A percentile compares a stretch with the other conserved stretches of the same genome.
Evolutionary conservation across 1,140 invertebrate species (phyloP).

Genomic region (Phymastichus coffea): DNA sequence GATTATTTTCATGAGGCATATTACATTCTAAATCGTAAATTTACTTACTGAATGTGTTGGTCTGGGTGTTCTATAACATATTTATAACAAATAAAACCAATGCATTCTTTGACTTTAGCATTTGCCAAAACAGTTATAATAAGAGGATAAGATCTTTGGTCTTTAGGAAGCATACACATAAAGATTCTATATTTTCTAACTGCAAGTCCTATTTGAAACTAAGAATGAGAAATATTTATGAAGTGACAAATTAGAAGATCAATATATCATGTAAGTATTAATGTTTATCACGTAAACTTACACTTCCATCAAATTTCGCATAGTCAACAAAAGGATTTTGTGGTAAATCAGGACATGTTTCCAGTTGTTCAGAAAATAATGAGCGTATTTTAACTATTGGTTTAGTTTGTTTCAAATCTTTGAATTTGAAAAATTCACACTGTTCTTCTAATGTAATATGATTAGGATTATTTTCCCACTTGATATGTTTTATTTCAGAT

Average conservation of each 20-base stretch:
- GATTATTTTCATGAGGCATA: constrained; percentile 4
- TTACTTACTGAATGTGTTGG: constrained; percentile 44
- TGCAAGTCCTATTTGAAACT: constrained; percentile 72
- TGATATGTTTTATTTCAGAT: constrained; percentile 75
- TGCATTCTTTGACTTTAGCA: constrained; percentile 89
- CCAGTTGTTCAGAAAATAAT: constrained; percentile 70
- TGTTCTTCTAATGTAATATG: constrained; percentile 62
- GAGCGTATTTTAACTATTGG: constrained; percentile 53
- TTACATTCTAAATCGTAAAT: background rate
- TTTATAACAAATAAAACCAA: constrained; percentile 89
- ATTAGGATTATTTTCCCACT: constrained; percentile 68
- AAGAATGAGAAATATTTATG: constrained; percentile 26
- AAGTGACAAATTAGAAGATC: background rate
- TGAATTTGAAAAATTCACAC: constrained; percentile 67
- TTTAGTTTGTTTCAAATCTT: constrained; percentile 56
- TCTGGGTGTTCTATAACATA: constrained; percentile 57
- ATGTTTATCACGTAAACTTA: constrained; percentile 39
- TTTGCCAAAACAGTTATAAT: constrained; percentile 75
- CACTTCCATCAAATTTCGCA: constrained; percentile 88
- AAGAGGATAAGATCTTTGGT: constrained; percentile 81
- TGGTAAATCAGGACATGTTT: constrained; percentile 71
- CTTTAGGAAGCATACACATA: constrained; percentile 79
- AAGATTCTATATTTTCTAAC: constrained; percentile 83
- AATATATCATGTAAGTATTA: background rate
- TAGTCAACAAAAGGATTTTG: constrained; percentile 86